Evolutionary conservation across 1,140 invertebrate genomes (phyloP), one percentile per base, ranked within the genome.

Genomic region (Eriosoma lanigerum): DNA sequence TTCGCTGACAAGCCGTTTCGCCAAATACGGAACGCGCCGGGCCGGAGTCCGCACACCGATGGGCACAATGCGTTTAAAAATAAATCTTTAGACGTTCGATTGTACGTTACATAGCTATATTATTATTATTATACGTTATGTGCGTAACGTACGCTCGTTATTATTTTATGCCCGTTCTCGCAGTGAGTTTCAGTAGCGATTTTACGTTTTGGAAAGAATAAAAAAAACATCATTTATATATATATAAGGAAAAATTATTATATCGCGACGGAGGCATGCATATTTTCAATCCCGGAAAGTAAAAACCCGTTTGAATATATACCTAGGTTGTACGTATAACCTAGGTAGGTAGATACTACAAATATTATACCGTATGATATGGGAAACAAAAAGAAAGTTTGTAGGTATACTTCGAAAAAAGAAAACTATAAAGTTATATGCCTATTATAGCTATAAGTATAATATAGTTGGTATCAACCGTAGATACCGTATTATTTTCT

Each of bases 111-210:
- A 46, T n/a, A n/a, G n/a, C n/a, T n/a, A n/a, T n/a, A n/a, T n/a
- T n/a, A n/a, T n/a, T n/a, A n/a, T n/a, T n/a, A n/a, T n/a, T n/a
- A n/a, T n/a, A n/a, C n/a, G n/a, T n/a, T n/a, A n/a, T n/a, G n/a
- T n/a, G n/a, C 52, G 73, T 24, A 56, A n/a, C n/a, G n/a, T n/a
- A 76, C 29, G 73, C 73, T 76, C 73, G 73, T 76, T 76, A 75
- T 52, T 64, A 66, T 44, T 29, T 66, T n/a, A n/a, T 24, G 32
- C 13, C 32, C 62, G 17, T n/a, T n/a, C n/a, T n/a, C 38, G 64
- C 15, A 13, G 32, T 66, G 64, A 19, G 38, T 44, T 66, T 46
- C 64, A 66, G 64, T 66, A 66, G 64, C 38, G 29, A 52, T 52
- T 52, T 26, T 52, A 73, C 70, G 70, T 73, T 73, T 73, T 21